Conservation (phyloP, 2,797 vertebrate genomes). For the Manis crassicaudata region DNA sequence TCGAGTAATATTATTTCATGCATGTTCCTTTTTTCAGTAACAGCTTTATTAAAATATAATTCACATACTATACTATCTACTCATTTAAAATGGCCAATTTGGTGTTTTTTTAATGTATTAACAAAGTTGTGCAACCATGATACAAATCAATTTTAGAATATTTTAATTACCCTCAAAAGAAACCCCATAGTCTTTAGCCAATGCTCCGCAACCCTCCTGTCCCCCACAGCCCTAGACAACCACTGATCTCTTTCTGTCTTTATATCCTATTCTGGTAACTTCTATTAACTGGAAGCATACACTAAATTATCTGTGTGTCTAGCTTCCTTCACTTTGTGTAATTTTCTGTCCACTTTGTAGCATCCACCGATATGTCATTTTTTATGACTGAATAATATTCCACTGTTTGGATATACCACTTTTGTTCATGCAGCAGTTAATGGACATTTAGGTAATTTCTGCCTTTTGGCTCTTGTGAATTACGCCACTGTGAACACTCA, state of each 20-base stretch:
- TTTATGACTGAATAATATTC: background rate
- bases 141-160: background rate
- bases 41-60: background rate
- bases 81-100: background rate
- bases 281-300: background rate
- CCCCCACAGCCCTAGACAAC: background rate
- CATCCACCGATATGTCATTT: background rate
- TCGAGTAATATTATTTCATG: background rate
- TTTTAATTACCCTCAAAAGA: conserved; percentile 5
- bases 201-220: background rate
- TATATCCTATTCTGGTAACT: background rate
- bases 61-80: background rate
- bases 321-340: background rate
- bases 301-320: background rate
- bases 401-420: background rate
- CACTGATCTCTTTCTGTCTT: background rate
- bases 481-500: background rate
- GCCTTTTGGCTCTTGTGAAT: background rate
- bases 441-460: background rate
- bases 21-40: background rate
- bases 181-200: background rate
- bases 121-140: background rate
- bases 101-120: background rate
- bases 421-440: background rate
- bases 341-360: background rate